These are phyloP conservation scores for Nemoura dubitans DNA, from an alignment of 2,888 invertebrate species.

Conservation along the genomic window DNA sequence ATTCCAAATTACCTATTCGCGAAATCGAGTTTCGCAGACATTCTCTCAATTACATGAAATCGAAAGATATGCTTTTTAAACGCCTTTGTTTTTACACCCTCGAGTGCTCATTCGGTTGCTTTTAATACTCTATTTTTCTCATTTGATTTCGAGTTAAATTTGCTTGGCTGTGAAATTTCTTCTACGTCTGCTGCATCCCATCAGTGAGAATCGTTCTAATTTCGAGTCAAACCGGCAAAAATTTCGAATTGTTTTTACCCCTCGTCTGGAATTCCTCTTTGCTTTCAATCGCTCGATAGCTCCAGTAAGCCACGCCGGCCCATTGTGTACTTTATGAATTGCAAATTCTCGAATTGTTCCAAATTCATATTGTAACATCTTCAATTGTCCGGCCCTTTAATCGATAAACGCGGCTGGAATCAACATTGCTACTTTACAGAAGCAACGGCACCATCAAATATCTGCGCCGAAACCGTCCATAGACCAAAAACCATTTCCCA, in stretches of 20 bases:
- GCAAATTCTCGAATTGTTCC: conserved; percentile 12
- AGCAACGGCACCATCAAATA: neutral
- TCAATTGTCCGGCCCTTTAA: neutral
- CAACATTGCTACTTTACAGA: neutral
- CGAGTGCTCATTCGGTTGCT: neutral
- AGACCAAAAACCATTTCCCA: neutral
- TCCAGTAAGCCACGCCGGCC: neutral
- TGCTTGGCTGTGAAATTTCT: neutral
- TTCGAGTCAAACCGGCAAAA: neutral
- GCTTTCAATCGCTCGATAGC: neutral
- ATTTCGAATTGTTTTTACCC: neutral
- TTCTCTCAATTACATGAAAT: neutral
- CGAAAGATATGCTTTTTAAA: neutral
- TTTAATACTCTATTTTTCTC: neutral
- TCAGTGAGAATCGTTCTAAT: neutral
- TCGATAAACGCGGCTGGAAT: neutral
- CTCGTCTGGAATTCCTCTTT: neutral
- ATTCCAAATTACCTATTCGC: neutral
- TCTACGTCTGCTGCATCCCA: neutral
- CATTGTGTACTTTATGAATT: neutral
- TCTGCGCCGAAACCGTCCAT: neutral
- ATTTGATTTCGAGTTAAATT: neutral
- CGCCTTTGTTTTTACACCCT: neutral
- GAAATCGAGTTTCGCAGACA: neutral
- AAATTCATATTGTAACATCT: neutral